A percentile compares a stretch with the other conserved stretches of the same genome.
Conservation (phyloP, 2,113 vertebrate species). For the Sander lucioperca region DNA sequence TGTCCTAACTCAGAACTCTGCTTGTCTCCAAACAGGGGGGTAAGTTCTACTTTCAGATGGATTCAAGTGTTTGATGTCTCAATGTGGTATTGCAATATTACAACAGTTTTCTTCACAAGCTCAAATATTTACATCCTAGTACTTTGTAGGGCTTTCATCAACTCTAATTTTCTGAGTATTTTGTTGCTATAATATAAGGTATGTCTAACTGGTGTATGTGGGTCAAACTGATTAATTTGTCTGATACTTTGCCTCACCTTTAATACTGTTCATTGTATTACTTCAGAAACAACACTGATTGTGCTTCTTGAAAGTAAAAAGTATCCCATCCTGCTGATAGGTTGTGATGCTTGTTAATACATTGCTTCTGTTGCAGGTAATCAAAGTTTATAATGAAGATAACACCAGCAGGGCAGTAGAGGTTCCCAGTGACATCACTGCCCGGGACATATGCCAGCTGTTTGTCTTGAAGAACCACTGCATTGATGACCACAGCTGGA, state of each 20-base stretch:
- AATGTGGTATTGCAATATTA: slow-evolving; percentile 10
- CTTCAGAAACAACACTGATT: not conserved
- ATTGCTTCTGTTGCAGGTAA: slow-evolving; percentile 86
- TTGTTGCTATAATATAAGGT: slow-evolving; percentile 8
- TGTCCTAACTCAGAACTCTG: slow-evolving; percentile 71
- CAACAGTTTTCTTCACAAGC: not conserved
- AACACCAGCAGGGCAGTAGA: slow-evolving; percentile 94
- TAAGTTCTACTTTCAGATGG: slow-evolving; percentile 68
- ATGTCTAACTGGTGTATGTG: not conserved
- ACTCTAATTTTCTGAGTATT: not conserved
- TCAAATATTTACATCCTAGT: slow-evolving; percentile 7
- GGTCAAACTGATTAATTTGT: slow-evolving; percentile 33
- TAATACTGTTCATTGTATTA: slow-evolving; percentile 8
- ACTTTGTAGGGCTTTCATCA: slow-evolving; percentile 15
- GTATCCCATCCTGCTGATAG: not conserved
- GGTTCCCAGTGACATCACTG: slow-evolving; percentile 92
- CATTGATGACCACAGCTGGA: slow-evolving; percentile 96
- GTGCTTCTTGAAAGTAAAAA: not conserved
- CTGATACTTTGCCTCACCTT: slow-evolving; percentile 12
- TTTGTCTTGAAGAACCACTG: slow-evolving; percentile 95
- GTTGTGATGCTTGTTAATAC: not conserved
- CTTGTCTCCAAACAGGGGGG: slow-evolving; percentile 67
- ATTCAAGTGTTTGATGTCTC: slow-evolving; percentile 42
- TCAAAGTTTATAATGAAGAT: slow-evolving; percentile 97
- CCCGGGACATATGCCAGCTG: slow-evolving; percentile 94